Base-by-base conservation (phyloP, 30 jellyfish, hydroid and myxozoan species). In the Clytia hemisphaerica region DNA sequence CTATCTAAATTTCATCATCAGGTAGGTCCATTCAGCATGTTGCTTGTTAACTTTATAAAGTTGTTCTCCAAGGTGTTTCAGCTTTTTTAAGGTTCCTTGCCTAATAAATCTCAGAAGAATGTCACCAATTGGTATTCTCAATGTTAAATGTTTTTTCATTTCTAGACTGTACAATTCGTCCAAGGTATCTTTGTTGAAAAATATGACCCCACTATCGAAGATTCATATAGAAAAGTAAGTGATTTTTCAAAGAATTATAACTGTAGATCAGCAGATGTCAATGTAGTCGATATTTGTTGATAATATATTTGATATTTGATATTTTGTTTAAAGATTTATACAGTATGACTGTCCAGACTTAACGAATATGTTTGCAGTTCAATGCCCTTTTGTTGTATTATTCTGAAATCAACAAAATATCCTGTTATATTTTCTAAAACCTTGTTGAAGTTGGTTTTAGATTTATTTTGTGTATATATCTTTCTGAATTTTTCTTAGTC, bases 161-260 rank as follows among this genome's bases (percentile, higher is more conserved):
- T 55, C 24, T 71, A 91, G 99, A 91, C 99, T n/a, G 95, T 83
- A 3, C 95, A 83, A 64, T 91, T 91, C 48, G 99, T 91, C 34
- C 99, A 91, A 75, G 99, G 95, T 34, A 91, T 82, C 16, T 91
- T 91, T 72, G 95, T 91, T 28, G 99, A 91, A 63, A 91, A 91
- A 77, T 91, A 91, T 75, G 99, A 91, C 47, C 99, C 99, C 58
- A 91, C 99, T 1, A 91, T 91, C 28, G 99, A 91, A 78, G 99
- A 91, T 49, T 91, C 99, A 6, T 91, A 91, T 42, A 72, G 99
- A 67, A 91, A 91, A 78, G 99, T 91, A 57, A 67, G 81, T 36
- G 19, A 14, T 0, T 12, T 51, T n/a, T 10, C 53, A 40, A 7
- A 40, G n/a, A n/a, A 7, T 40, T 40, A 7, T n/a, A 10, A 10